Base-by-base conservation (phyloP, 2,113 vertebrate genomes). In the Cochlearius cochlearius region DNA sequence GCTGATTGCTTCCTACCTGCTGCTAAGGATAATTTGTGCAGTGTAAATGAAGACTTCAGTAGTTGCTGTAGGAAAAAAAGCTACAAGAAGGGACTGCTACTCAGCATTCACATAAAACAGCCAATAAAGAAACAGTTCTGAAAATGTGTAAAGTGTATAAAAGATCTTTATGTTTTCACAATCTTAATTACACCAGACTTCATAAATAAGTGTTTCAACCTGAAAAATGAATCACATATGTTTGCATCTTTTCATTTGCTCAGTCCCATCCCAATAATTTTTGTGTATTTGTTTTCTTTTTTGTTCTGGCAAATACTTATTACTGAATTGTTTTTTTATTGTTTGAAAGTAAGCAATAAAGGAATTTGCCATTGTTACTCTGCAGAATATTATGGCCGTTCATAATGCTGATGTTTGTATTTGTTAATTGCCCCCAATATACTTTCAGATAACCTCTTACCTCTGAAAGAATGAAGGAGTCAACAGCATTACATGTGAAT, bases 21-120 rank as follows among this genome's bases (percentile, higher is more conserved):
- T 98, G 97, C 87, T 98, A 93, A 88, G 83, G 92, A 92, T 98
- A 97, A 98, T 98, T 97, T 97, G 96, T 96, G 91, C 93, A 88
- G 95, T 86, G 81, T 97, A 97, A 98, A 98, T 96, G 97, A 98
- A 98, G 94, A 95, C 64, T 97, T 98, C 85, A 94, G 93, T 66
- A 93, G 88, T 72, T 96, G 78, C 60, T 73, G 49, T 88, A 94
- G 83, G 73, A 17, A 50, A 93, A 93, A 95, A 91, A 64, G 25
- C 41, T 62, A 52, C n/a, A 86, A 86, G 96, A 91, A 95, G 55
- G 83, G 69, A 71, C 66, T 92, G 41, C 29, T 97, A 86, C 66
- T 67, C 17, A 83, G 45, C 29, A 41, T 91, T 91, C 85, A 83
- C 63, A 79, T 84, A 69, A 94, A 94, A 84, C 25, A 87, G 25